Percentiles rank a stretch among this genome's conserved stretches.
phyloP scores from a whole-genome alignment of 2,888 invertebrate genomes.

The Stegana nigrithorax region DNA sequence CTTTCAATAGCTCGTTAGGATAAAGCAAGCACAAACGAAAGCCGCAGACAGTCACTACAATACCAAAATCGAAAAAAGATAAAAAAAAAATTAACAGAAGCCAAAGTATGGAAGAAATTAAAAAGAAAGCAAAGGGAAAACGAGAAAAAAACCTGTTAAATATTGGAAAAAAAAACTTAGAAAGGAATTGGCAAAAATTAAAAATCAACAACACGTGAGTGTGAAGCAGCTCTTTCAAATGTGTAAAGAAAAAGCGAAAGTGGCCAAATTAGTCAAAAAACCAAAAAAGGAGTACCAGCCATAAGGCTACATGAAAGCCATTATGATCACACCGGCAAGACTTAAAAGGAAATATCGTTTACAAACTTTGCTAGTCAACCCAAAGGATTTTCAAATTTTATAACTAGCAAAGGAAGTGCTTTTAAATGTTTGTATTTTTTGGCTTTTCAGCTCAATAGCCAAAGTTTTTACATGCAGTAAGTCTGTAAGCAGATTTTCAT shows the following conservation, averaged over 20 bases:
- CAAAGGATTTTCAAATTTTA: too few species aligned
- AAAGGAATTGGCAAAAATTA: conserved; percentile 1
- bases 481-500: neutral
- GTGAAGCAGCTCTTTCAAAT: too few species aligned
- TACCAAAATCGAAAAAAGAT: neutral
- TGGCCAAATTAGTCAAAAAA: too few species aligned
- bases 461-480: too few species aligned
- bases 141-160: neutral
- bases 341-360: too few species aligned
- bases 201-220: conserved; percentile 2
- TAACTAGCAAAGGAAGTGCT: too few species aligned
- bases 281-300: too few species aligned
- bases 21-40: conserved; percentile 20
- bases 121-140: neutral
- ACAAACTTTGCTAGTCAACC: too few species aligned
- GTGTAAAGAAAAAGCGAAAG: too few species aligned
- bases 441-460: too few species aligned
- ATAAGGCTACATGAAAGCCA: too few species aligned
- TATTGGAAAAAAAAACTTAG: neutral
- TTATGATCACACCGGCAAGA: too few species aligned
- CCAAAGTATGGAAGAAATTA: neutral
- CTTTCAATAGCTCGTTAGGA: conserved; percentile 35
- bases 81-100: neutral
- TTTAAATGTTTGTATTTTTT: neutral
- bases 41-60: neutral